Percentiles rank a stretch among this genome's conserved stretches.
Evolutionary conservation across 2,888 invertebrate species (phyloP).

Genomic region (Dimorphilus gyrociliatus): DNA sequence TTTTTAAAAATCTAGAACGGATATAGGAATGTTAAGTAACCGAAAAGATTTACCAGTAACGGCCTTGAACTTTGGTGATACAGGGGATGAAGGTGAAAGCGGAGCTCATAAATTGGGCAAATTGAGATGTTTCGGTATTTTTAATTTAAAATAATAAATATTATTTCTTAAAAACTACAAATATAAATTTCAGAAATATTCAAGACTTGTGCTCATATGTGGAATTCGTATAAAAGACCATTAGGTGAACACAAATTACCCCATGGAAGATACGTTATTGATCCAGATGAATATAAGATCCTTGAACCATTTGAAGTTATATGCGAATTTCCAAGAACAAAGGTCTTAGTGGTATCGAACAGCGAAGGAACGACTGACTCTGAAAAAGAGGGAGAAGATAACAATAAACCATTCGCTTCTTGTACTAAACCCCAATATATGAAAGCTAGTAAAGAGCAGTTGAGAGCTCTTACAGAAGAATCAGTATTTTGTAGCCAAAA

Average conservation of each 20-base stretch:
- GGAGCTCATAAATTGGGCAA: slow-evolving; percentile 3
- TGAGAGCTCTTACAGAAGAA: neutral
- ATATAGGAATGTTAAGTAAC: slow-evolving; percentile 14
- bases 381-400: too few species aligned
- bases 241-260: slow-evolving; percentile 6
- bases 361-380: neutral
- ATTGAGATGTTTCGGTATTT: slow-evolving; percentile 9
- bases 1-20: slow-evolving; percentile 4
- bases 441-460: too few species aligned
- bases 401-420: too few species aligned
- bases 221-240: neutral
- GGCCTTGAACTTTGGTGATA: slow-evolving; percentile 3
- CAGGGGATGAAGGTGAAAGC: neutral
- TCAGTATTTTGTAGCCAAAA: slow-evolving; percentile 17
- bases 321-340: slow-evolving; percentile 4
- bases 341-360: slow-evolving; percentile 1
- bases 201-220: slow-evolving; percentile 12
- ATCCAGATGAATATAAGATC: slow-evolving; percentile 5
- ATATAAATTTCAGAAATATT: slow-evolving; percentile 8
- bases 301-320: slow-evolving; percentile 6
- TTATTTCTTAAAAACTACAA: neutral
- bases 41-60: slow-evolving; percentile 12
- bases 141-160: too few species aligned
- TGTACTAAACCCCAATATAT: too few species aligned
- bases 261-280: slow-evolving; percentile 6